Conservation (phyloP, 2,797 vertebrate genomes). For the Leptatherina wallacei region DNA sequence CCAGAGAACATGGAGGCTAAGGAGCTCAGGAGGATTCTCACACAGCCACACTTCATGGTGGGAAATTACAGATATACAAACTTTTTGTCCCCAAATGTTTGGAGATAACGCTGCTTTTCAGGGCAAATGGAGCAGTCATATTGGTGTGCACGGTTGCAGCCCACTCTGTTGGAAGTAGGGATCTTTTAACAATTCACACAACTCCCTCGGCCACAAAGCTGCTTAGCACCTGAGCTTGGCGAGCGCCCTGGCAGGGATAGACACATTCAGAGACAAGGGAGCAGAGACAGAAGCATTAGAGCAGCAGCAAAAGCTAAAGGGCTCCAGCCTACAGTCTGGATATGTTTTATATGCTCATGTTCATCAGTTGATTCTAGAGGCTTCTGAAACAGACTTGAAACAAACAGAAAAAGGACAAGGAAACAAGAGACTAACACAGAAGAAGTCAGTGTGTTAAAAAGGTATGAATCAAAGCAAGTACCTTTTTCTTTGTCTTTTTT, state of each 20-base stretch:
- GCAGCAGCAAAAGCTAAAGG: not conserved
- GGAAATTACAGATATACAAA: constrained; percentile 31
- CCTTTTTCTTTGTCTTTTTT: not conserved
- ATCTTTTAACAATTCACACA: constrained; percentile 40
- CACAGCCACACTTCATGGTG: constrained; percentile 98
- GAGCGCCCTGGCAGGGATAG: constrained; percentile 22
- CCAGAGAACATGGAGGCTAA: constrained; percentile 95
- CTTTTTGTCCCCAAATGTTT: not conserved
- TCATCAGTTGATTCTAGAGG: not conserved
- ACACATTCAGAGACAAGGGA: constrained; percentile 3
- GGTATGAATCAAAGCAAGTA: constrained; percentile 10
- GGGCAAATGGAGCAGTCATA: not conserved
- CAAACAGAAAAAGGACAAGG: not conserved
- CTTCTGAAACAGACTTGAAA: constrained; percentile 7
- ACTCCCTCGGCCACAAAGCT: constrained; percentile 63
- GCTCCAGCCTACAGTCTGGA: constrained; percentile 6
- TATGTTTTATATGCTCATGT: not conserved
- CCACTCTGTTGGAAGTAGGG: constrained; percentile 33
- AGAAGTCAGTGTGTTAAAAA: constrained; percentile 21
- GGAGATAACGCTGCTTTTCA: not conserved
- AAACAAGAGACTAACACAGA: constrained; percentile 13
- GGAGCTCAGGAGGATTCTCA: constrained; percentile 96
- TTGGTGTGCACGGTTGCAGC: constrained; percentile 25
- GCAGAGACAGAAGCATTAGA: not conserved
- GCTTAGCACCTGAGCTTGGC: constrained; percentile 69